Percentiles rank a stretch among this genome's conserved stretches.
Evolutionary conservation across 2,888 invertebrate genomes (phyloP).

Genomic region (Desoria tigrina): DNA sequence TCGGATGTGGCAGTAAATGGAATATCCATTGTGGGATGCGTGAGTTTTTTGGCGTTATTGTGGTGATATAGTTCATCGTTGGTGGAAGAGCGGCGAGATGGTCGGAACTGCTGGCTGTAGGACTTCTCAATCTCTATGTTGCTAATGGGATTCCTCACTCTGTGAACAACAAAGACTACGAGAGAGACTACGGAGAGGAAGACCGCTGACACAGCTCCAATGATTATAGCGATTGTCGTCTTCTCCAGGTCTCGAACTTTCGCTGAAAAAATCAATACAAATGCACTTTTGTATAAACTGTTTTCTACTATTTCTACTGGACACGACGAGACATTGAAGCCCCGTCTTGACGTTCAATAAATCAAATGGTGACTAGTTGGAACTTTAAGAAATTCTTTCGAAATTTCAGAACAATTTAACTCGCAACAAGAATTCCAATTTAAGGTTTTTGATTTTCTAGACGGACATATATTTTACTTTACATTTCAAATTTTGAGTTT

Average conservation of each 20-base stretch:
- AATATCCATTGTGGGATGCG: constrained; percentile 42
- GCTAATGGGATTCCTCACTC: constrained; percentile 51
- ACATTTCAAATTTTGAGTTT: no score
- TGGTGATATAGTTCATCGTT: constrained; percentile 53
- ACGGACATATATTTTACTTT: no score
- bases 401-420: no score
- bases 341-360: no score
- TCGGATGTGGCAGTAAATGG: constrained; percentile 48
- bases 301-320: no score
- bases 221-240: constrained; percentile 53
- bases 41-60: constrained; percentile 41
- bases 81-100: constrained; percentile 49
- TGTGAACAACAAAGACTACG: constrained; percentile 52
- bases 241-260: constrained; percentile 53
- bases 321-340: no score
- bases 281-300: no score
- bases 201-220: constrained; percentile 50
- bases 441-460: no score
- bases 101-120: constrained; percentile 50
- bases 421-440: no score
- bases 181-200: constrained; percentile 46
- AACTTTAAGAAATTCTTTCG: no score
- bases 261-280: constrained; percentile 38
- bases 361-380: no score
- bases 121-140: constrained; percentile 50